Conservation (phyloP, 2,113 vertebrate species). For the Oceanites oceanicus region DNA sequence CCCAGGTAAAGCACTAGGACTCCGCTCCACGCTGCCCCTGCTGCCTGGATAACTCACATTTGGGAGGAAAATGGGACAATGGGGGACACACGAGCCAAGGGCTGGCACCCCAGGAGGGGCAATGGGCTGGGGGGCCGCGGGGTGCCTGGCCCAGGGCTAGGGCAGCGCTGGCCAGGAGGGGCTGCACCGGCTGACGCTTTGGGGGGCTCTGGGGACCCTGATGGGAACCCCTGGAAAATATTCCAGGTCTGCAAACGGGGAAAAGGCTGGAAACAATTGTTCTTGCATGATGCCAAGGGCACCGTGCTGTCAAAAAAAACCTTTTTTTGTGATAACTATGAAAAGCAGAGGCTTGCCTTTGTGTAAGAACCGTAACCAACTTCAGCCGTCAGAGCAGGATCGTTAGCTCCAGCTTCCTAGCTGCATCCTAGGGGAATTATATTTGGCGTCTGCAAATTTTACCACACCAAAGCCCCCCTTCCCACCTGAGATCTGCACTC, state of each 20-base stretch:
- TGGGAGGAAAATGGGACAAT: not conserved
- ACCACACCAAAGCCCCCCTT: not conserved
- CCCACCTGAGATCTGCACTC: not conserved
- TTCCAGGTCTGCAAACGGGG: not conserved
- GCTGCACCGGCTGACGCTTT: not conserved
- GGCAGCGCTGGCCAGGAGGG: not conserved
- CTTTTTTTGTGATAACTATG: fast-evolving
- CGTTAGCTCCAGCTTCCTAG: not conserved
- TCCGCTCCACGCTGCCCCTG: not conserved
- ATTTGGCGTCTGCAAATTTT: not conserved
- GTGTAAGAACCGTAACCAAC: fast-evolving
- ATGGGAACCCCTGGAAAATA: not conserved
- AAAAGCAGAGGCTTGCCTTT: not conserved
- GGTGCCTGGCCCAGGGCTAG: not conserved
- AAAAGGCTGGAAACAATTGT: fast-evolving
- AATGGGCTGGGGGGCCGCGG: not conserved
- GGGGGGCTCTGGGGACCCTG: fast-evolving
- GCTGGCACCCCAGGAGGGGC: not conserved
- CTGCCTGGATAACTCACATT: not conserved
- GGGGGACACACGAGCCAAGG: not conserved
- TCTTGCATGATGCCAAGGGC: not conserved
- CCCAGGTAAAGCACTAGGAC: not conserved
- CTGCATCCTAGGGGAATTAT: fast-evolving
- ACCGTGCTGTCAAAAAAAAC: fast-evolving
- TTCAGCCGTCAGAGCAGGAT: not conserved